These are phyloP conservation scores for Acromyrmex echinatior DNA, from an alignment of 1,140 invertebrate genomes.

Conservation along the genomic window DNA sequence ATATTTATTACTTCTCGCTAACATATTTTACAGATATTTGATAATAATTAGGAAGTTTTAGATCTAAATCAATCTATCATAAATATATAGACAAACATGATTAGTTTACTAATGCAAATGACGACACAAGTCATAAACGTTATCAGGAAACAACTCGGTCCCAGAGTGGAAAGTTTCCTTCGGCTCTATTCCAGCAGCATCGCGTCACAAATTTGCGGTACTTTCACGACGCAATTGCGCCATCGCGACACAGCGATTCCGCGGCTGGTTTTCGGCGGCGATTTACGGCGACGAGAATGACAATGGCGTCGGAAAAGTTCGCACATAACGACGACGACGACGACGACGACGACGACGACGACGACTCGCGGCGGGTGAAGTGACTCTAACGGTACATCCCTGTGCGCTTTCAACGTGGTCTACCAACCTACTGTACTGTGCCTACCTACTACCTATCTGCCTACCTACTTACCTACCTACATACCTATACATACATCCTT, in stretches of 20 bases:
- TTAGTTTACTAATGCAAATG: slow-evolving; percentile 6
- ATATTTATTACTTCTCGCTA: neutral
- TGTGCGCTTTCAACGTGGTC: slow-evolving; percentile 75
- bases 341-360: neutral
- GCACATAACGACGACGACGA: neutral
- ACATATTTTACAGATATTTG: neutral
- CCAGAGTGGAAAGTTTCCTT: slow-evolving; percentile 37
- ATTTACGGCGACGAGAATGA: slow-evolving; percentile 62
- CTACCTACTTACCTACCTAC: slow-evolving; percentile 75
- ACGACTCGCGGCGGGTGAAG: slow-evolving; percentile 57
- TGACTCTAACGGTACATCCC: slow-evolving; percentile 76
- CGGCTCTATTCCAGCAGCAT: slow-evolving; percentile 50
- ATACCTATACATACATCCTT: slow-evolving; percentile 73
- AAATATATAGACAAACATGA: neutral
- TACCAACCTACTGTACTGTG: slow-evolving; percentile 74
- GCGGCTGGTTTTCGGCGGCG: slow-evolving; percentile 68
- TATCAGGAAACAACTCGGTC: neutral
- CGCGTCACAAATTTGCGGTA: slow-evolving; percentile 35
- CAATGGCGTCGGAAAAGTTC: slow-evolving; percentile 65
- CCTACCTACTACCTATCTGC: slow-evolving; percentile 48
- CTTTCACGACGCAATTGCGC: slow-evolving; percentile 67
- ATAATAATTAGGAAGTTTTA: neutral
- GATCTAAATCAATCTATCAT: slow-evolving; percentile 26
- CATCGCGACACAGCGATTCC: slow-evolving; percentile 67
- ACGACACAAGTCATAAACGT: slow-evolving; percentile 28